These are phyloP conservation scores for Idaea biselata DNA, from an alignment of 2,888 invertebrate genomes.

Conservation along the genomic window DNA sequence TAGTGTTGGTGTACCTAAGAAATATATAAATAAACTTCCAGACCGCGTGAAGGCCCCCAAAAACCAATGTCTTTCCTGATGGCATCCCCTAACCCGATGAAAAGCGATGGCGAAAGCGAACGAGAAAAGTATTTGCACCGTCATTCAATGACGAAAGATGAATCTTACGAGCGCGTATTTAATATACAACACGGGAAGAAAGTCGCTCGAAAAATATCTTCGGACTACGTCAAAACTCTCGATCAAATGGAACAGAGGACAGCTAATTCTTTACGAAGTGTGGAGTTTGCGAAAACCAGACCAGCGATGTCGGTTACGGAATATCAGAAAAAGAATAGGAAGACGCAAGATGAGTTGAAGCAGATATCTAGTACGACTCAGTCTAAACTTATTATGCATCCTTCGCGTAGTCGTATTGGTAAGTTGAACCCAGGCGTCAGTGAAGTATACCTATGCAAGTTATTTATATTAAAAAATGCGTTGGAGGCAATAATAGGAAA, in stretches of 20 bases:
- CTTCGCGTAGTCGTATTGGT: background rate
- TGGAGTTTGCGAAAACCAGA: conserved; percentile 56
- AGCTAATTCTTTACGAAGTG: conserved; percentile 49
- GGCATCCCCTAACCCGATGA: conserved; percentile 34
- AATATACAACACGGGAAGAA: conserved; percentile 55
- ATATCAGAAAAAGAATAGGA: conserved; percentile 53
- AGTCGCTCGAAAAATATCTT: conserved; percentile 56
- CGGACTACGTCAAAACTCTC: conserved; percentile 62
- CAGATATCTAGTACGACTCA: background rate
- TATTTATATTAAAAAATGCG: too few species aligned
- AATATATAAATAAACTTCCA: conserved; percentile 26
- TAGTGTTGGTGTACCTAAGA: too few species aligned
- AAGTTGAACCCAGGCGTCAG: background rate
- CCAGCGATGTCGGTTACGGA: conserved; percentile 53
- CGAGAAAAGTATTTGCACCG: conserved; percentile 35
- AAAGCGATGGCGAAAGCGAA: conserved; percentile 31
- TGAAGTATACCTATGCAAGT: background rate
- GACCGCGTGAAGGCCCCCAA: conserved; percentile 36
- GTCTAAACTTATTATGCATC: background rate
- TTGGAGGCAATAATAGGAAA: too few species aligned
- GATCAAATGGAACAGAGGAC: conserved; percentile 44
- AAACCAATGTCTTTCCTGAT: conserved; percentile 42
- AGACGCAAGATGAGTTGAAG: conserved; percentile 35
- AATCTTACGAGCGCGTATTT: conserved; percentile 46
- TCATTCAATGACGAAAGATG: conserved; percentile 29